Conservation (phyloP, 2,888 invertebrate species). For the Gastracanthus pulcherrimus region DNA sequence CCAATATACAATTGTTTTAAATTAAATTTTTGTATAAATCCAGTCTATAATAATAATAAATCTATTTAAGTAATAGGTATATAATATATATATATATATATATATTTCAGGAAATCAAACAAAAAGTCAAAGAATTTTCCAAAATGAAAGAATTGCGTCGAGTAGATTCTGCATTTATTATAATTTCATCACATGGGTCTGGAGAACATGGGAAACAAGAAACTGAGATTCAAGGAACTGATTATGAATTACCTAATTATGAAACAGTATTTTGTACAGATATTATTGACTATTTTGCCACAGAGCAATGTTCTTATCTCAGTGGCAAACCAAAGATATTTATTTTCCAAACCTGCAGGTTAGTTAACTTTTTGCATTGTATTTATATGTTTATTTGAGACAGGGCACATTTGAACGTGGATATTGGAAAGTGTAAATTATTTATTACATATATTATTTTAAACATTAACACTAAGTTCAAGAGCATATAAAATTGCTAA, state of each 20-base stretch:
- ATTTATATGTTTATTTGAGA: neutral
- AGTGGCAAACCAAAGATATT: slow-evolving; percentile 81
- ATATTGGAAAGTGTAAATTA: neutral
- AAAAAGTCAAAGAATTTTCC: slow-evolving; percentile 66
- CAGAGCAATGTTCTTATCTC: slow-evolving; percentile 76
- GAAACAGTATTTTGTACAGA: slow-evolving; percentile 66
- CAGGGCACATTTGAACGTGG: slow-evolving; percentile 29
- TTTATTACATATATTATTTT: neutral
- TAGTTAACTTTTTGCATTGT: slow-evolving; percentile 40
- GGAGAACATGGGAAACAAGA: slow-evolving; percentile 59
- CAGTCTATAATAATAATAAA: no score
- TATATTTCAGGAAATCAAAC: slow-evolving; percentile 66
- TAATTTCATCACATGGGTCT: slow-evolving; percentile 72
- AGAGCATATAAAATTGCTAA: neutral
- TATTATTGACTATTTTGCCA: slow-evolving; percentile 76
- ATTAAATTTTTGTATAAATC: no score
- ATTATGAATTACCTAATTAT: slow-evolving; percentile 57
- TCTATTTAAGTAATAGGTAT: no score
- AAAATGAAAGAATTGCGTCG: slow-evolving; percentile 60
- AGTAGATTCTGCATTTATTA: slow-evolving; percentile 72
- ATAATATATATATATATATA: slow-evolving; percentile 6
- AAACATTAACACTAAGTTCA: slow-evolving; percentile 43
- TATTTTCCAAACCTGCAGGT: slow-evolving; percentile 81
- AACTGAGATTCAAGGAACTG: slow-evolving; percentile 68
- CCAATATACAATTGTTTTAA: neutral